Evolutionary conservation across 2,113 vertebrate genomes (phyloP), one percentile per base, ranked within the genome.

Genomic region (Leucopternis melanops): DNA sequence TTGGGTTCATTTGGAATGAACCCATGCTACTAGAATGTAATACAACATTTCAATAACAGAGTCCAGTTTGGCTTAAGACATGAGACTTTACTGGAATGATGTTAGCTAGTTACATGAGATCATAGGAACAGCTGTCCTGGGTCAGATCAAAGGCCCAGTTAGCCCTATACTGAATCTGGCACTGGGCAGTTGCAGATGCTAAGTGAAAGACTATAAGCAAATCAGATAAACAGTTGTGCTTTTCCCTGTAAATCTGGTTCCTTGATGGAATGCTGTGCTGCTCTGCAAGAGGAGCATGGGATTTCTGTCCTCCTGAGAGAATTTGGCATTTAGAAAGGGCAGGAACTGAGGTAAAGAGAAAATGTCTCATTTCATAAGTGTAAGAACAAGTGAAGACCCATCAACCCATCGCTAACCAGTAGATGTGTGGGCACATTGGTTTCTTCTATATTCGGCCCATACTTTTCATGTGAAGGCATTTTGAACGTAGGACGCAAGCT

Each of bases 401-500:
- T 50, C 45, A 85, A 10, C 49, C 69, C 84, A 62, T 80, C 13
- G 9, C 61, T 86, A 72, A 61, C 66, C 86, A 63, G 52, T 77
- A 61, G 73, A 63, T 89, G 34, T 90, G 96, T 81, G 77, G 58
- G 82, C 87, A 77, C 0, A 9, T 61, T 90, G 82, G 44, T 93
- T 91, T 81, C 89, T 97, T 86, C 65, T 94, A 36, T 88, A 78
- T 88, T 94, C 62, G 62, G n/a, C 23, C 22, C 78, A 71, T 80
- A 62, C 42, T 92, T 95, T 63, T 92, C 72, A 69, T 40, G 50
- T 89, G 71, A 49, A 52, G 73, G 57, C 83, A 78, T 94, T 96
- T 82, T 83, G 88, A 91, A 96, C 75, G 67, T 94, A 78, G 90
- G 94, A 96, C 42, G 13, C 12, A 22, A 90, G 54, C 81, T 79